Percentiles rank a stretch among this genome's conserved stretches.
These are phyloP conservation scores for Daktulosphaira vitifoliae DNA, from an alignment of 1,140 invertebrate genomes.

Conservation along the genomic window DNA sequence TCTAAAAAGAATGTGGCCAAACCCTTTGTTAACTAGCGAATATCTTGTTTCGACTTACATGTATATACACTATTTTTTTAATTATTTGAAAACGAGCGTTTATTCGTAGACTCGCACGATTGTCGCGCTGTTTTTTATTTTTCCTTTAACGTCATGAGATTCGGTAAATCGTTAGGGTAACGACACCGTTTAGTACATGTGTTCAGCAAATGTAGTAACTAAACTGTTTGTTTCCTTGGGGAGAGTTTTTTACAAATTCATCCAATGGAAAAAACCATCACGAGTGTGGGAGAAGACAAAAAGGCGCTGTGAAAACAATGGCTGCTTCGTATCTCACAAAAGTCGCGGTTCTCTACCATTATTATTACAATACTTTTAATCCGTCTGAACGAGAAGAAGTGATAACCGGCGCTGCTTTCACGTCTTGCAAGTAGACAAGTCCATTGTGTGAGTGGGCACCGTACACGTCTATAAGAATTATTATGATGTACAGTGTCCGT, in stretches of 20 bases:
- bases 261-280: constrained; percentile 3
- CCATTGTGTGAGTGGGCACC: constrained; percentile 4
- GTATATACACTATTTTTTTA: too few relatives aligned
- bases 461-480: constrained; percentile 20
- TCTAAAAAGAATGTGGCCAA: too few relatives aligned
- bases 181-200: too few relatives aligned
- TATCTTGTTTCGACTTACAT: constrained; percentile 23
- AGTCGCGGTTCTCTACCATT: constrained; percentile 1
- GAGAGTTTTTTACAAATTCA: not conserved
- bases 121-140: not conserved
- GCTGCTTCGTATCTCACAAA: constrained; percentile 14
- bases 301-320: constrained; percentile 27
- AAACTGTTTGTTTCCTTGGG: constrained; percentile 2
- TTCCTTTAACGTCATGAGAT: too few relatives aligned
- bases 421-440: constrained; percentile 3
- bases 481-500: constrained; percentile 32
- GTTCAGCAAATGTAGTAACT: constrained; percentile 15
- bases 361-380: constrained; percentile 26
- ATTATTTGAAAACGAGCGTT: too few relatives aligned
- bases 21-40: too few relatives aligned
- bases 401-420: constrained; percentile 20
- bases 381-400: constrained; percentile 1
- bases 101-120: not conserved
- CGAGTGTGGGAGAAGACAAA: too few relatives aligned
- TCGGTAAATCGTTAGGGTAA: too few relatives aligned